Evolutionary conservation across 1,140 invertebrate genomes (phyloP).

Genomic region (Drosophila prosaltans): DNA sequence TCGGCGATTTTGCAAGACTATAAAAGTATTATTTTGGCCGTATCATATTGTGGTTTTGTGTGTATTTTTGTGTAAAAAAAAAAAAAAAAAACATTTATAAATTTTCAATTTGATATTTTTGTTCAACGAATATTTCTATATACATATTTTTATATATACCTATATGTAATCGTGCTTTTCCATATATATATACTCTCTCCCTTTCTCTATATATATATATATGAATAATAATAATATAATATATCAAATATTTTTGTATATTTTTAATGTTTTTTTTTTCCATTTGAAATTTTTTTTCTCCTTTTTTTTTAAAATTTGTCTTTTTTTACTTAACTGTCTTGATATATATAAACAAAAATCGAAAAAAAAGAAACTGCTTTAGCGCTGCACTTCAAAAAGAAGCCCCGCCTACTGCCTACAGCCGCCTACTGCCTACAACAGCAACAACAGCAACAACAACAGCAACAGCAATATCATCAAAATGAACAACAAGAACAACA

Average conservation of each 20-base stretch:
- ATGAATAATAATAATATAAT: not conserved
- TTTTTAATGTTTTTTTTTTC: conserved; percentile 4
- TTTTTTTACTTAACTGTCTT: conserved; percentile 10
- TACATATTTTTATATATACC: not conserved
- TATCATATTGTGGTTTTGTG: not conserved
- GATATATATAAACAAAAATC: conserved; percentile 25
- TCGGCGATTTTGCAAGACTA: not conserved
- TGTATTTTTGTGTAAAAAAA: not conserved
- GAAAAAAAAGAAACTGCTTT: conserved; percentile 16
- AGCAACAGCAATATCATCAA: conserved; percentile 10
- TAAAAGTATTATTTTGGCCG: not conserved
- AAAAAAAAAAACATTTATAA: not conserved
- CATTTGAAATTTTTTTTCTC: not conserved
- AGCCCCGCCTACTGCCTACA: conserved; percentile 10
- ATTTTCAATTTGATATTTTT: not conserved
- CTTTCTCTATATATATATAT: not conserved
- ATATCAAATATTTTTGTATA: conserved; percentile 11
- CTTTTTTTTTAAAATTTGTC: not conserved
- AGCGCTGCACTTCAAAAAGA: conserved; percentile 12
- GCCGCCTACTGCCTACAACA: conserved; percentile 7
- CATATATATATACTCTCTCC: not conserved
- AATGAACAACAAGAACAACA: conserved; percentile 27
- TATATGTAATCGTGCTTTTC: conserved; percentile 7
- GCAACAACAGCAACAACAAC: conserved; percentile 18
- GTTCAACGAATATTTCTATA: not conserved